Conservation (phyloP, 2,113 vertebrate species). For the Platysternon megacephalum region DNA sequence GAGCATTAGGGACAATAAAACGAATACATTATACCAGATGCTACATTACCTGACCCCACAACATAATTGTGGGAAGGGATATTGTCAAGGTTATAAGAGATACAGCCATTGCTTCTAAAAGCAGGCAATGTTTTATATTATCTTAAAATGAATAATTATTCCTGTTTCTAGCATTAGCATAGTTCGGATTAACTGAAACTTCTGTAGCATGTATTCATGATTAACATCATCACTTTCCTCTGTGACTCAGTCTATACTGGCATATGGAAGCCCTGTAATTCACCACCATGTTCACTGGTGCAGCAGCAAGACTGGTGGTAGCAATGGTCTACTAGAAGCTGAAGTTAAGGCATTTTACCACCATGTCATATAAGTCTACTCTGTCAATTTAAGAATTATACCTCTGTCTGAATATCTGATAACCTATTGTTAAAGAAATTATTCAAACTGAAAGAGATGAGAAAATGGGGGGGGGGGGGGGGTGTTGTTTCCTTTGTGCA, state of each 20-base stretch:
- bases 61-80: neutral
- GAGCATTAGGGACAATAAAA: neutral
- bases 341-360: neutral
- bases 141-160: neutral
- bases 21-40: neutral
- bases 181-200: neutral
- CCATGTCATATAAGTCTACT: neutral
- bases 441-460: slow-evolving; percentile 36
- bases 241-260: neutral
- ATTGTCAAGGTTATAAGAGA: neutral
- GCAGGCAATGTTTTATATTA: neutral
- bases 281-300: neutral
- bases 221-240: neutral
- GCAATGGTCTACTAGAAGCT: neutral
- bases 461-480: neutral
- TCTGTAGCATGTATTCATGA: neutral
- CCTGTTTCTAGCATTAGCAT: neutral
- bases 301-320: neutral
- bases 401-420: neutral
- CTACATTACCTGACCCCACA: neutral
- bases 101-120: neutral
- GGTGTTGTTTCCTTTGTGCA: neutral
- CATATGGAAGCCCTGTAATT: neutral
- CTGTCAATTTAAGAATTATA: neutral
- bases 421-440: slow-evolving; percentile 38